These are phyloP conservation scores for Lepidotrigona ventralis DNA, from an alignment of 1,140 invertebrate genomes.

Conservation along the genomic window DNA sequence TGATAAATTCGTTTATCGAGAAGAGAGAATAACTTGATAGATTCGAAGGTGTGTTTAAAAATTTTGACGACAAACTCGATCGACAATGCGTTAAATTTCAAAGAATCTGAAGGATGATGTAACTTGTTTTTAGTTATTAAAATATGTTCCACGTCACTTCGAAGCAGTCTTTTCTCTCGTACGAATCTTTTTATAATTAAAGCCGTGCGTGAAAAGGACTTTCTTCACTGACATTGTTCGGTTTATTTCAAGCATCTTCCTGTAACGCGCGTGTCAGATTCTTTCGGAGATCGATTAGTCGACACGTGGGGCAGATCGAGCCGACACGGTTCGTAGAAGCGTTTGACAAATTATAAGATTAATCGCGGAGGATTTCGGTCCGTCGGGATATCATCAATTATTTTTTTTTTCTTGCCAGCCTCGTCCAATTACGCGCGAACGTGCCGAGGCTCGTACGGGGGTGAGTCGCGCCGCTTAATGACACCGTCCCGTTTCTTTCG, in stretches of 20 bases:
- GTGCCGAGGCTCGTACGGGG: slow-evolving; percentile 6
- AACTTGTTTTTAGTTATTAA: too few relatives aligned
- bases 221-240: background rate
- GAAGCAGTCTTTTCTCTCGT: background rate
- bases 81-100: too few relatives aligned
- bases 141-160: background rate
- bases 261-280: background rate
- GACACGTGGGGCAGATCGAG: slow-evolving; percentile 34
- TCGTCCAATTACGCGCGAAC: slow-evolving; percentile 46
- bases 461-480: slow-evolving; percentile 38
- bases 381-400: slow-evolving; percentile 49
- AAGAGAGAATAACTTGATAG: too few relatives aligned
- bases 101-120: too few relatives aligned
- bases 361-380: slow-evolving; percentile 45
- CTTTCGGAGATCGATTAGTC: slow-evolving; percentile 30
- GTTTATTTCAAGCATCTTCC: background rate
- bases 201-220: background rate
- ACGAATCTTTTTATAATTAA: background rate
- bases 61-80: too few relatives aligned
- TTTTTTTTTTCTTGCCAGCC: slow-evolving; percentile 25
- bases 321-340: slow-evolving; percentile 14
- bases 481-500: slow-evolving; percentile 36
- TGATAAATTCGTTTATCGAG: background rate
- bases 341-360: slow-evolving; percentile 57
- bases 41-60: too few relatives aligned